Conservation (phyloP, 2,797 vertebrate species). For the Myotis myotis region DNA sequence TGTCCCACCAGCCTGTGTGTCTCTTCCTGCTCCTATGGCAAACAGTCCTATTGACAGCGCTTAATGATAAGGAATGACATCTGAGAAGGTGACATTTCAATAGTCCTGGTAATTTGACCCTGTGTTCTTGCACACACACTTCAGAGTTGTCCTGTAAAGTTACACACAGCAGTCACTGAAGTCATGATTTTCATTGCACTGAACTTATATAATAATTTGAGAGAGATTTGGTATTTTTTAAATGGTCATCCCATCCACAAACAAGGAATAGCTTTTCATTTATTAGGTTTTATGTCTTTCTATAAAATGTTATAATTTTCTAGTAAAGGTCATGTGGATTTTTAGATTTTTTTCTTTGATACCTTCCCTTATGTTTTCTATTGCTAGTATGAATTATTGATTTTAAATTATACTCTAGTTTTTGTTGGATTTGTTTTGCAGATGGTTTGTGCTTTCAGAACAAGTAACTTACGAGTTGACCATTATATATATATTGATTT, state of each 20-base stretch:
- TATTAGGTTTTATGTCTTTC: background rate
- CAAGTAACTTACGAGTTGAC: background rate
- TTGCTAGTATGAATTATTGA: background rate
- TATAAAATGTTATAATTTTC: background rate
- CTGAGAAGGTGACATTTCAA: background rate
- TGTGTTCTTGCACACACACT: background rate
- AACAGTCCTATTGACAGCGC: background rate
- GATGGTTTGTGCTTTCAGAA: background rate
- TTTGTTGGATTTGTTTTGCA: background rate
- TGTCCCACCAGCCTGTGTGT: background rate
- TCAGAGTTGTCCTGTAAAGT: background rate
- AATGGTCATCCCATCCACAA: background rate
- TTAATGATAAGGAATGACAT: background rate
- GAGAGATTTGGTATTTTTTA: background rate
- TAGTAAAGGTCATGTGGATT: background rate
- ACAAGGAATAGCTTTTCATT: background rate
- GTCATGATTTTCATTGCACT: background rate
- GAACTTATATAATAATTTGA: background rate
- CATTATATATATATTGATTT: background rate
- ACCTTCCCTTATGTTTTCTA: background rate
- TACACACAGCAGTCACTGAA: background rate
- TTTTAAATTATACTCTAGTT: background rate
- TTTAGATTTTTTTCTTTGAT: background rate
- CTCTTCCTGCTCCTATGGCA: background rate
- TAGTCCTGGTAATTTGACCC: background rate